Conservation (phyloP, 2,797 vertebrate species). For the Alfaro cultratus region DNA sequence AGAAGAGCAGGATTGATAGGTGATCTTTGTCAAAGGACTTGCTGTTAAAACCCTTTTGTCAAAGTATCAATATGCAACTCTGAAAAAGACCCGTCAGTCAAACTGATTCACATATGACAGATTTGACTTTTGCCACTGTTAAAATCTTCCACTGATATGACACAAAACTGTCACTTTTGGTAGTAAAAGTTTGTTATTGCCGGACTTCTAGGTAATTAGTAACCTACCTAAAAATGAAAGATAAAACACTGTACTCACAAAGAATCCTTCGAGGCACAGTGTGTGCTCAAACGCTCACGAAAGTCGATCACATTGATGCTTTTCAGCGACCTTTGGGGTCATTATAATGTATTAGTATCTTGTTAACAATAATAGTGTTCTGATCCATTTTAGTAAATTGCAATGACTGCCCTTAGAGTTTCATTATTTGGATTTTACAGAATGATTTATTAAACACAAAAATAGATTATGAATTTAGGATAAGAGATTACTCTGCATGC, state of each 20-base stretch:
- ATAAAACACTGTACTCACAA: background rate
- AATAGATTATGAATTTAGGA: background rate
- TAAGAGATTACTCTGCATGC: background rate
- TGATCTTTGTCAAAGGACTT: background rate
- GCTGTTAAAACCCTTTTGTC: background rate
- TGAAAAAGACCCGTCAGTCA: background rate
- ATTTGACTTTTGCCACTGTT: background rate
- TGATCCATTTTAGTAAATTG: background rate
- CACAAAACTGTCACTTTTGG: background rate
- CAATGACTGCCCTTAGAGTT: background rate
- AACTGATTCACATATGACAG: background rate
- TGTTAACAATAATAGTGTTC: background rate
- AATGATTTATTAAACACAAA: background rate
- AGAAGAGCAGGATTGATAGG: slow-evolving; percentile 5
- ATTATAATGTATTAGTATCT: background rate
- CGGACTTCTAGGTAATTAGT: no score
- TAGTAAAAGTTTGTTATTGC: background rate
- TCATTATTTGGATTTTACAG: background rate
- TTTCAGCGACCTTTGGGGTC: background rate
- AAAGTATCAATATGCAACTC: background rate
- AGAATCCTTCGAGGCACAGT: background rate
- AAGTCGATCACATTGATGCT: background rate
- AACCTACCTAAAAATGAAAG: background rate
- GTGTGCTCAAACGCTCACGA: background rate
- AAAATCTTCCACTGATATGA: background rate